Evolutionary conservation across 2,113 vertebrate genomes (phyloP).

Genomic region (Ciconia boyciana): DNA sequence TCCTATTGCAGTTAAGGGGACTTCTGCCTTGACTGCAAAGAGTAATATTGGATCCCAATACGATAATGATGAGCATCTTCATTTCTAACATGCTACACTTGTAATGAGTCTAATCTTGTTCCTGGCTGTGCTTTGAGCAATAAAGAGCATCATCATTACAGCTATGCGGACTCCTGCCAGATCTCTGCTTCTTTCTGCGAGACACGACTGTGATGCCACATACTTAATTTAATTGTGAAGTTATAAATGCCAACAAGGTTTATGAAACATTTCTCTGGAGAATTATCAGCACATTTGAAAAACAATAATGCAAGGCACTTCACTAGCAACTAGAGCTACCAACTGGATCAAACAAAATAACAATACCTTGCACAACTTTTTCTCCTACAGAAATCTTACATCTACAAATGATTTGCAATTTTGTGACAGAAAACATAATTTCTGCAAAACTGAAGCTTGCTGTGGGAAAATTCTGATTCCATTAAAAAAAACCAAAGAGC

Average conservation of each 20-base stretch:
- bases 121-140: constrained; percentile 14
- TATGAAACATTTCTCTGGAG: neutral
- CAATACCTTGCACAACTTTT: neutral
- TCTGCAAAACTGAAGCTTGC: neutral
- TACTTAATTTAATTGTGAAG: constrained; percentile 1
- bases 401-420: neutral
- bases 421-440: neutral
- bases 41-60: neutral
- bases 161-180: neutral
- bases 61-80: neutral
- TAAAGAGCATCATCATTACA: neutral
- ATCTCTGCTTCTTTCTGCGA: neutral
- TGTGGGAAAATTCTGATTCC: neutral
- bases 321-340: neutral
- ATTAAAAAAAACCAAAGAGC: neutral
- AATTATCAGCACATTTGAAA: neutral
- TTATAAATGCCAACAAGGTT: constrained; percentile 27
- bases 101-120: neutral
- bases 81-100: neutral
- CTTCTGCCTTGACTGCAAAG: neutral
- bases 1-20: neutral
- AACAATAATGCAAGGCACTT: neutral
- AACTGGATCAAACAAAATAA: neutral
- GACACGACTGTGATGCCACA: neutral
- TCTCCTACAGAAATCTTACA: neutral